These are phyloP conservation scores for Pluvianellus socialis DNA, from an alignment of 2,113 vertebrate species.

Conservation along the genomic window DNA sequence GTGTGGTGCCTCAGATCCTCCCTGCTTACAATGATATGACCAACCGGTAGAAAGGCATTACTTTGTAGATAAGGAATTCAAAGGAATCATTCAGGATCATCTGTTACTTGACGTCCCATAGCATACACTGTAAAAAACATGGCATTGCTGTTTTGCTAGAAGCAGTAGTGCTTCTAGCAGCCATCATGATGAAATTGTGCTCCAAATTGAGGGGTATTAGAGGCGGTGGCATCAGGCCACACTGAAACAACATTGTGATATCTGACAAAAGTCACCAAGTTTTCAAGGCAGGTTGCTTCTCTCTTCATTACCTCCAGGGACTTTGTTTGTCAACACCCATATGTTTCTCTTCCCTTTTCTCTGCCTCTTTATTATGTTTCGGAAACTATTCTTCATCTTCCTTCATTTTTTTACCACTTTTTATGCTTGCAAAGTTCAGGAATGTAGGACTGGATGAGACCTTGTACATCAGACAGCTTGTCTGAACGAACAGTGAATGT, in stretches of 20 bases:
- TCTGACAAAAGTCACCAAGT: not conserved
- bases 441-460: not conserved
- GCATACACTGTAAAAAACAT: not conserved
- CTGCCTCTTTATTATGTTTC: not conserved
- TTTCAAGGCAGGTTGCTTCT: not conserved
- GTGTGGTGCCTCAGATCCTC: not conserved
- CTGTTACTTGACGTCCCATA: not conserved
- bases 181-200: not conserved
- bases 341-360: not conserved
- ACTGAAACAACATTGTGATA: not conserved
- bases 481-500: not conserved
- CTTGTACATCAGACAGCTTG: not conserved
- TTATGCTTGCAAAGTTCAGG: not conserved
- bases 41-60: not conserved
- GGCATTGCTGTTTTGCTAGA: not conserved
- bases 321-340: not conserved
- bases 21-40: not conserved
- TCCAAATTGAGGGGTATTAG: not conserved
- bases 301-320: not conserved
- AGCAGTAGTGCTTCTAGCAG: not conserved
- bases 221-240: not conserved
- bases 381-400: not conserved
- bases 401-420: not conserved
- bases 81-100: not conserved
- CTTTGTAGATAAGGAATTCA: not conserved